phyloP scores from a whole-genome alignment of 2,113 vertebrate species.

The Phrynosoma blainvillii region DNA sequence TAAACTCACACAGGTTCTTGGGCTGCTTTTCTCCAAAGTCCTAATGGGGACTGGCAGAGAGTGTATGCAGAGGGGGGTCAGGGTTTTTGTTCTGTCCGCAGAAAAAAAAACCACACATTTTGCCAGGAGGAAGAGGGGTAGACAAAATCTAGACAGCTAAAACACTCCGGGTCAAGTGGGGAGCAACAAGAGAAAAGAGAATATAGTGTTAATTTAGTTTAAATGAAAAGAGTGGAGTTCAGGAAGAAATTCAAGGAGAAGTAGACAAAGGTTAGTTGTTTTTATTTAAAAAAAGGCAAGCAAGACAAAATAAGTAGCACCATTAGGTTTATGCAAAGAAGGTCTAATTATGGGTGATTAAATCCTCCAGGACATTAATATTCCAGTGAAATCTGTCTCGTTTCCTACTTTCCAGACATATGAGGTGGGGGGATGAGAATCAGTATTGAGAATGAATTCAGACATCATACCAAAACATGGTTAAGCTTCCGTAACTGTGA shows the following conservation, averaged over 20 bases:
- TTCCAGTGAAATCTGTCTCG: conserved; percentile 72
- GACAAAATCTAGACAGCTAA: neutral
- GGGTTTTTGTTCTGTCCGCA: conserved; percentile 61
- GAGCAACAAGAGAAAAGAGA: conserved; percentile 45
- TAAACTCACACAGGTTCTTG: conserved; percentile 56
- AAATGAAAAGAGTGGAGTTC: conserved; percentile 36
- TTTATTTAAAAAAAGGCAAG: neutral
- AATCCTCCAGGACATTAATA: conserved; percentile 71
- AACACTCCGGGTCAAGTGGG: conserved; percentile 22
- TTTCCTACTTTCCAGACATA: conserved; percentile 71
- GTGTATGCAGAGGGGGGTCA: neutral
- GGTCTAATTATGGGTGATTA: conserved; percentile 60
- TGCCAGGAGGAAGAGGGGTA: conserved; percentile 44
- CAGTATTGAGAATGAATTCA: conserved; percentile 52
- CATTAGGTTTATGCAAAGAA: conserved; percentile 66
- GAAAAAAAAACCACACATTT: conserved; percentile 20
- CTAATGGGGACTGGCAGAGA: conserved; percentile 60
- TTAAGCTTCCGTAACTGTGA: neutral
- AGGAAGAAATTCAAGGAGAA: conserved; percentile 50
- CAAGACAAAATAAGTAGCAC: conserved; percentile 56
- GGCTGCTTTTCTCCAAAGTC: conserved; percentile 62
- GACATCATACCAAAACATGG: neutral
- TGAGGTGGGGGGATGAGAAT: conserved; percentile 70
- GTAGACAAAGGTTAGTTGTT: conserved; percentile 23
- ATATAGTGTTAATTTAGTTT: conserved; percentile 11